Percentiles rank a stretch among this genome's conserved stretches.
Evolutionary conservation across 1,140 invertebrate species (phyloP).

Genomic region (Radopholus similis): DNA sequence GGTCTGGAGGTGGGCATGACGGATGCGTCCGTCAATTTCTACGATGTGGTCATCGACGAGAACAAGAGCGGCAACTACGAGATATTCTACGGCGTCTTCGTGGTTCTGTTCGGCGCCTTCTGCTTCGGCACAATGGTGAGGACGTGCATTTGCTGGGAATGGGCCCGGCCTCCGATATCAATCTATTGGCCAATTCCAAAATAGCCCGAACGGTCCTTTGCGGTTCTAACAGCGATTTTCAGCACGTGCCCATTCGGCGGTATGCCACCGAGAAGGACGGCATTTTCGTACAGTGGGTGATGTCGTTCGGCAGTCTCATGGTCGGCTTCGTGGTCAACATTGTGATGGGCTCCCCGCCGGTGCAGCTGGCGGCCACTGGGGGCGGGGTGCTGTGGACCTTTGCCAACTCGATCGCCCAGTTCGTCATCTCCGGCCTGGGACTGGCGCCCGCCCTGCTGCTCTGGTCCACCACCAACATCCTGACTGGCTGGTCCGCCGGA

Average conservation of each 20-base stretch:
- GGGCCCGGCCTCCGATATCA: neutral
- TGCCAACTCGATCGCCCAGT: conserved; percentile 24
- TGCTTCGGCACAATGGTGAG: conserved; percentile 25
- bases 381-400: conserved; percentile 25
- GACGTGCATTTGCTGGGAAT: neutral
- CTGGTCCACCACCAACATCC: conserved; percentile 36
- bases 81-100: conserved; percentile 1
- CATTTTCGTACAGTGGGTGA: conserved; percentile 31
- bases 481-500: conserved; percentile 34
- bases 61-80: neutral
- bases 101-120: conserved; percentile 7
- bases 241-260: conserved; percentile 27
- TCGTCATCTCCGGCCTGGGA: conserved; percentile 31
- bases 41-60: too few relatives aligned
- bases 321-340: conserved; percentile 26
- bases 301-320: conserved; percentile 26
- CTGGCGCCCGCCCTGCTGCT: conserved; percentile 30
- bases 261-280: conserved; percentile 19
- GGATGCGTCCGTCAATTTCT: too few relatives aligned
- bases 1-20: too few relatives aligned
- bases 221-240: neutral
- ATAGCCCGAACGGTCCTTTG: neutral
- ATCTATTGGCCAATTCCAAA: neutral
- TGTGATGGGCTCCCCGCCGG: conserved; percentile 20
- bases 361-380: neutral